Evolutionary conservation across 1,140 invertebrate genomes (phyloP).

Genomic region (Drosophila navojoa): DNA sequence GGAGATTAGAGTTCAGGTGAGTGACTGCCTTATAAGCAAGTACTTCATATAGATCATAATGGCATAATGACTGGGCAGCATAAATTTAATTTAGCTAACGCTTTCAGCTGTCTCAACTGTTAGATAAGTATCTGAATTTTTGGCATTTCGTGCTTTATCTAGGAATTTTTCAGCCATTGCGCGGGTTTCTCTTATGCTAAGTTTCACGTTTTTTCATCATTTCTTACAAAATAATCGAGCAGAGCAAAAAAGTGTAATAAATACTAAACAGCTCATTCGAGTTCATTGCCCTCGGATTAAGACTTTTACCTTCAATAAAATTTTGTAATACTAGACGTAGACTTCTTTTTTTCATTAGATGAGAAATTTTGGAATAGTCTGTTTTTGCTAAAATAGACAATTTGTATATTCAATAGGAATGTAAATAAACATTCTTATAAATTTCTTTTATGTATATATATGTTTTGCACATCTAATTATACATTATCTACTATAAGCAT

Average conservation of each 20-base stretch:
- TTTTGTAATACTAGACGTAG: no score
- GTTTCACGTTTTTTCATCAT: constrained; percentile 6
- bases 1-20: constrained; percentile 1
- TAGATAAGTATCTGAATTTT: constrained; percentile 22
- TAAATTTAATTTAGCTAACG: constrained; percentile 11
- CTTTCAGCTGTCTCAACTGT: constrained; percentile 3
- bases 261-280: no score
- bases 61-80: constrained; percentile 4
- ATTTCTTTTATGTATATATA: no score
- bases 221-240: background rate
- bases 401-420: no score
- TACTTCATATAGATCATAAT: constrained; percentile 8
- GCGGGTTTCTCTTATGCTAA: constrained; percentile 32
- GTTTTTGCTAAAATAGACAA: no score
- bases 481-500: no score
- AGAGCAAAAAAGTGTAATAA: background rate
- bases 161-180: constrained; percentile 10
- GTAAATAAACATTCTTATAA: no score
- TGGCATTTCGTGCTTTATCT: constrained; percentile 14
- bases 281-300: no score
- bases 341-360: no score
- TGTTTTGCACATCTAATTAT: no score
- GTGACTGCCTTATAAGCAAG: constrained; percentile 8
- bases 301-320: no score
- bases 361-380: no score